Evolutionary conservation across 2,888 invertebrate genomes (phyloP).

Genomic region (Amblyjoppa fuscipennis): DNA sequence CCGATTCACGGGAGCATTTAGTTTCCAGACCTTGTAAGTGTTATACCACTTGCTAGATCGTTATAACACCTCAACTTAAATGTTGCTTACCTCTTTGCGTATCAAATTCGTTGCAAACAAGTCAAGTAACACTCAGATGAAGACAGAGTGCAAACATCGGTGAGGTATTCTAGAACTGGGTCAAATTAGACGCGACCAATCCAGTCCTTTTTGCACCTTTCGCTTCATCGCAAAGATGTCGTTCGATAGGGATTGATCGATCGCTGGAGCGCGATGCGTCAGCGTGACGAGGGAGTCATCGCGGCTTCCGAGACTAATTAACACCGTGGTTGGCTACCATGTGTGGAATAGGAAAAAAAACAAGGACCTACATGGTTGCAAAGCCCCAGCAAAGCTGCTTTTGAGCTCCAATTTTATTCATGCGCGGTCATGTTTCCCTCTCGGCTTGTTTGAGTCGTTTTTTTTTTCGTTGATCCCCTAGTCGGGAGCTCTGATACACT

Average conservation of each 20-base stretch:
- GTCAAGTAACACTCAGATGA: too few species aligned
- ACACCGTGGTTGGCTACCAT: conserved; percentile 75
- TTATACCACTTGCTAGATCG: too few species aligned
- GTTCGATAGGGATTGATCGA: neutral
- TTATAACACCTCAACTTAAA: too few species aligned
- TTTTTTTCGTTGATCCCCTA: conserved; percentile 26
- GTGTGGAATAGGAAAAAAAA: conserved; percentile 55
- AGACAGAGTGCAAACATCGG: too few species aligned
- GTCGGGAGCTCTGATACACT: conserved; percentile 55
- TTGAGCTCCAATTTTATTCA: conserved; percentile 70
- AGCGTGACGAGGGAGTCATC: neutral
- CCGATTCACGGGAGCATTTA: too few species aligned
- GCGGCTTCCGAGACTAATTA: conserved; percentile 76
- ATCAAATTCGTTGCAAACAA: too few species aligned
- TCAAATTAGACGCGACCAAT: neutral
- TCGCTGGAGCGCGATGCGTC: neutral
- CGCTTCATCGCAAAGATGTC: neutral
- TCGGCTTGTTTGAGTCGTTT: conserved; percentile 56
- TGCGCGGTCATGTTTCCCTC: conserved; percentile 71
- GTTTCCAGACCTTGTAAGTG: too few species aligned
- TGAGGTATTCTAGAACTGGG: too few species aligned
- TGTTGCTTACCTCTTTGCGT: too few species aligned
- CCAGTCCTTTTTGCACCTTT: neutral
- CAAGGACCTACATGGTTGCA: neutral
- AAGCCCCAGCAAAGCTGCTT: conserved; percentile 37